Evolutionary conservation across 2,797 vertebrate genomes (phyloP).

Genomic region (Champsocephalus gunnari): DNA sequence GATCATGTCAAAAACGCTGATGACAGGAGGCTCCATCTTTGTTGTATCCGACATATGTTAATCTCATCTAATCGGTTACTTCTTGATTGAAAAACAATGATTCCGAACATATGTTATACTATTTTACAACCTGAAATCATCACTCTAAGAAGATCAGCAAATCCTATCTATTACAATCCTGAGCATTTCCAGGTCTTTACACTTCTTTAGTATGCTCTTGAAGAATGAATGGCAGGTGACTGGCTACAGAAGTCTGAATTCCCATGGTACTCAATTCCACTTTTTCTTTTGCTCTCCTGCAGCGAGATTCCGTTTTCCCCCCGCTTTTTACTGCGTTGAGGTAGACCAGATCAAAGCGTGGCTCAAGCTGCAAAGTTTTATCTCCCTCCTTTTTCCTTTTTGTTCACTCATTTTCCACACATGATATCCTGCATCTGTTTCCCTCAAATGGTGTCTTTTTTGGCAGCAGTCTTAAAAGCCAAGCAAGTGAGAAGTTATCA

Average conservation of each 20-base stretch:
- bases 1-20: constrained; percentile 40
- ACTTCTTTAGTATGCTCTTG: constrained; percentile 1
- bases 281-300: constrained; percentile 43
- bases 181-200: constrained; percentile 18
- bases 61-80: constrained; percentile 47
- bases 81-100: constrained; percentile 67
- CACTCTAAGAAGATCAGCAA: too few species aligned
- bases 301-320: constrained; percentile 48
- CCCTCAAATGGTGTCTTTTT: constrained; percentile 65
- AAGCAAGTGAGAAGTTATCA: constrained; percentile 79
- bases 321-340: constrained; percentile 65
- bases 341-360: constrained; percentile 77
- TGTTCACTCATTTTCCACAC: constrained; percentile 74
- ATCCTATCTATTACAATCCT: too few species aligned
- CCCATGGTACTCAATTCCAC: constrained; percentile 54
- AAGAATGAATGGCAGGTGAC: constrained; percentile 62
- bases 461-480: constrained; percentile 74
- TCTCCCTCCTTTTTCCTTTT: constrained; percentile 66
- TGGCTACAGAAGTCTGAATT: constrained; percentile 65
- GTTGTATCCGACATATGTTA: constrained; percentile 55
- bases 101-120: constrained; percentile 60
- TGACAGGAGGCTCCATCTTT: constrained; percentile 45
- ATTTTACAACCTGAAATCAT: neutral
- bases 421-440: constrained; percentile 80
- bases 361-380: constrained; percentile 73